Conservation (phyloP, 2,113 vertebrate species). For the Misgurnus mizolepis region DNA sequence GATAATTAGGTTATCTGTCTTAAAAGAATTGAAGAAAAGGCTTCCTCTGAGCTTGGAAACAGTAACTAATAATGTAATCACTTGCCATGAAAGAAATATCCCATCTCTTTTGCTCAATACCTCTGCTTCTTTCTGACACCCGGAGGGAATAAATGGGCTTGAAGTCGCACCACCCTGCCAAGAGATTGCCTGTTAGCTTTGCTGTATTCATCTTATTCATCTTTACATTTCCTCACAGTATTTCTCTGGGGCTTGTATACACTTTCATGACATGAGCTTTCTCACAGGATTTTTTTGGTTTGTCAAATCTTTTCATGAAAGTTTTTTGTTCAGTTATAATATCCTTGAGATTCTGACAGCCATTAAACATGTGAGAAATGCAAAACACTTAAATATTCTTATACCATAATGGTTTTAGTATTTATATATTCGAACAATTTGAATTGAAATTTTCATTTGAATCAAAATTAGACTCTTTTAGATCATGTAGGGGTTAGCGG, state of each 20-base stretch:
- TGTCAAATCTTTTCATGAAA: too few species aligned
- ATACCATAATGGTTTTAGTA: too few species aligned
- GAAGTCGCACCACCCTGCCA: conserved; percentile 26
- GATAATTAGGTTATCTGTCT: conserved; percentile 33
- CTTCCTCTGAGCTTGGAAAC: conserved; percentile 10
- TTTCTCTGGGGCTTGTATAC: not conserved
- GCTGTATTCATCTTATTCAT: not conserved
- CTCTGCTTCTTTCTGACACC: conserved; percentile 27
- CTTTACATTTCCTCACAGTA: not conserved
- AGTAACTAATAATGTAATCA: conserved; percentile 40
- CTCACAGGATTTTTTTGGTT: not conserved
- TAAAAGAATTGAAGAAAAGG: conserved; percentile 27
- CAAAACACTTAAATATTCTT: too few species aligned
- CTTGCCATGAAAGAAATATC: conserved; percentile 20
- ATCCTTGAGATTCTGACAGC: too few species aligned
- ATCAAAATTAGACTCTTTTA: too few species aligned
- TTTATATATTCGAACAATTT: too few species aligned
- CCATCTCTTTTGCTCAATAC: conserved; percentile 21
- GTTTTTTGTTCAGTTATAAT: not conserved
- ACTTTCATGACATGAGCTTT: conserved; percentile 15
- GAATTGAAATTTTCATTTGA: too few species aligned
- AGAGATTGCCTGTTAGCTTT: conserved; percentile 22
- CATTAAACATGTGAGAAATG: too few species aligned
- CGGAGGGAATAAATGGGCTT: conserved; percentile 28
- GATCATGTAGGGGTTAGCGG: too few species aligned